Conservation (phyloP, 2,797 vertebrate species). For the Pygocentrus nattereri region DNA sequence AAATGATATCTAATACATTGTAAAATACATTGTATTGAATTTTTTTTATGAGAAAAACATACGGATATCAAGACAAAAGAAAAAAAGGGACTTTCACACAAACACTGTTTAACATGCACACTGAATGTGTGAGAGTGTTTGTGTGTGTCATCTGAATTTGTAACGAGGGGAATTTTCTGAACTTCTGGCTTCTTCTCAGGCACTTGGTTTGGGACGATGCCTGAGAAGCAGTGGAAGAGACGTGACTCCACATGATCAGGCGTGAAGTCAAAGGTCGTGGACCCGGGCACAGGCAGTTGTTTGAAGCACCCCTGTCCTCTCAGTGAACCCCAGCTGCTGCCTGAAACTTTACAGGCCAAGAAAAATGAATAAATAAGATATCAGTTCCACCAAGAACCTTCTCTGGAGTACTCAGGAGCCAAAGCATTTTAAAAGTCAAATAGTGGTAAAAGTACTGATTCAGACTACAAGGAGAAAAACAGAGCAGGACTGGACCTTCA, state of each 20-base stretch:
- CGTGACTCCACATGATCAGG: slow-evolving; percentile 1
- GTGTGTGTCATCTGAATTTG: slow-evolving; percentile 9
- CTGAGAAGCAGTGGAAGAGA: neutral
- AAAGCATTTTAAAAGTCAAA: neutral
- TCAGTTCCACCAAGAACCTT: neutral
- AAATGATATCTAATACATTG: no score
- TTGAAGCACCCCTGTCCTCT: neutral
- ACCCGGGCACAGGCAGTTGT: neutral
- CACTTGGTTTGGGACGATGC: neutral
- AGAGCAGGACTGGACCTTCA: neutral
- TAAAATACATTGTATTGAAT: no score
- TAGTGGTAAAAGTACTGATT: neutral
- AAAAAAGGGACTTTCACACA: no score
- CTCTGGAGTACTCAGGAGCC: neutral
- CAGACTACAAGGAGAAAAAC: neutral
- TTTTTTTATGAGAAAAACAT: no score
- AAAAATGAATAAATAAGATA: neutral
- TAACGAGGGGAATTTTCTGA: neutral
- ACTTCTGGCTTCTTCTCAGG: neutral
- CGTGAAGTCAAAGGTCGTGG: neutral
- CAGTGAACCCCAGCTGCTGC: neutral
- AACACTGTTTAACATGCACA: neutral
- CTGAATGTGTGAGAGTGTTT: slow-evolving; percentile 11
- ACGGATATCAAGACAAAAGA: no score
- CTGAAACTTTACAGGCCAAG: neutral